phyloP scores from a whole-genome alignment of 2,797 vertebrate genomes.

The Lepidocolaptes lacrymiger region DNA sequence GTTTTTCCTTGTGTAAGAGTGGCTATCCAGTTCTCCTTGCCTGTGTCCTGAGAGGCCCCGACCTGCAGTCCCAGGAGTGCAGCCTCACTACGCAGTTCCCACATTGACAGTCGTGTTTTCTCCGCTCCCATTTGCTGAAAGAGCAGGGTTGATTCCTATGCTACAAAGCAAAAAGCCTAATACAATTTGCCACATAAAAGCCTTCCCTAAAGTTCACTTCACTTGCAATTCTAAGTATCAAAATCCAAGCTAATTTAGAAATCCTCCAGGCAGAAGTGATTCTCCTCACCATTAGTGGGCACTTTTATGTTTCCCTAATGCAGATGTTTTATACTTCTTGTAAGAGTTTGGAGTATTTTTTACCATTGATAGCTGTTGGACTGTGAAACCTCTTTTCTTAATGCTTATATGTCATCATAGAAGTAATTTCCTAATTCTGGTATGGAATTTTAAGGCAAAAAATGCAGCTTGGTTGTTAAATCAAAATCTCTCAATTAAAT shows the following conservation, averaged over 20 bases:
- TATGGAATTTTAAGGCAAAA: not conserved
- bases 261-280: slow-evolving; percentile 57
- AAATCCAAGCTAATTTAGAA: slow-evolving; percentile 37
- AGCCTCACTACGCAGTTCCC: not conserved
- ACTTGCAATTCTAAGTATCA: not conserved
- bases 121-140: not conserved
- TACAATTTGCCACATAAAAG: slow-evolving; percentile 49
- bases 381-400: not conserved
- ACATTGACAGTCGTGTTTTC: not conserved
- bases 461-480: not conserved
- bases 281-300: slow-evolving; percentile 12
- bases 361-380: not conserved
- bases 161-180: slow-evolving; percentile 43
- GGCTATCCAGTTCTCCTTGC: not conserved
- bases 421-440: not conserved
- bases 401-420: not conserved
- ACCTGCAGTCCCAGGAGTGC: not conserved
- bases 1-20: not conserved
- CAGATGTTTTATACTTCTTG: not conserved
- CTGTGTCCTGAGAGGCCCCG: slow-evolving; percentile 8
- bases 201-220: not conserved
- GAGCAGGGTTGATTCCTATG: not conserved
- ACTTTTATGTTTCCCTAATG: not conserved
- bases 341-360: not conserved
- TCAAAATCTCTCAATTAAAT: not conserved